Evolutionary conservation across 2,113 vertebrate genomes (phyloP), one percentile per base, ranked within the genome.

Genomic region (Phylloscopus whistleri): DNA sequence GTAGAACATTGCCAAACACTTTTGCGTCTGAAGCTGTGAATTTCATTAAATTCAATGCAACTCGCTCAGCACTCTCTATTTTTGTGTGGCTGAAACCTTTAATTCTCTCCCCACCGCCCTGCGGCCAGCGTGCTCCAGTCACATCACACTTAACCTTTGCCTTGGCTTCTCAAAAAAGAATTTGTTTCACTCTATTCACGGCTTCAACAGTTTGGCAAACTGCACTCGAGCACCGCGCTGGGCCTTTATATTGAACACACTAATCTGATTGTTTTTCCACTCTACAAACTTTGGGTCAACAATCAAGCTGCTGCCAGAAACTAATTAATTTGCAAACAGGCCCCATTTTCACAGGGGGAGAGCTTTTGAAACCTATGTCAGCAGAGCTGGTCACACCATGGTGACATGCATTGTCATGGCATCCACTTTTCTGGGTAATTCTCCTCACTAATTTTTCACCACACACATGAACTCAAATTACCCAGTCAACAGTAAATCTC

Each of bases 321-420:
- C 98, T 98, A 98, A 98, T 98, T 98, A 98, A 98, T 98, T 98
- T 98, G 98, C 98, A 98, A 98, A 98, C 97, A 97, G 98, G 93
- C 90, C 97, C 96, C 96, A 97, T 98, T 98, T 98, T 98, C 98
- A 98, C 98, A 98, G 97, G 93, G 97, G 98, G 97, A 97, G 97
- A 97, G 96, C 98, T 98, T 98, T 98, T 98, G 97, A 98, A 97
- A 97, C 95, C 96, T 94, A 59, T 98, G 98, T 98, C 98, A 97
- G 96, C 92, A 96, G 97, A 96, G 97, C 97, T 94, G 72, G 97
- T 97, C 97, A 97, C 97, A 97, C 97, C 96, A 96, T 95, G 95
- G 97, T 97, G 97, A 98, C 97, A 98, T 90, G 80, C 84, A 98
- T 98, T 98, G 97, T 98, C 97, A 95, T 91, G 97, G 96, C 95